phyloP scores from a whole-genome alignment of 2,113 vertebrate species.

The Mesitornis unicolor region DNA sequence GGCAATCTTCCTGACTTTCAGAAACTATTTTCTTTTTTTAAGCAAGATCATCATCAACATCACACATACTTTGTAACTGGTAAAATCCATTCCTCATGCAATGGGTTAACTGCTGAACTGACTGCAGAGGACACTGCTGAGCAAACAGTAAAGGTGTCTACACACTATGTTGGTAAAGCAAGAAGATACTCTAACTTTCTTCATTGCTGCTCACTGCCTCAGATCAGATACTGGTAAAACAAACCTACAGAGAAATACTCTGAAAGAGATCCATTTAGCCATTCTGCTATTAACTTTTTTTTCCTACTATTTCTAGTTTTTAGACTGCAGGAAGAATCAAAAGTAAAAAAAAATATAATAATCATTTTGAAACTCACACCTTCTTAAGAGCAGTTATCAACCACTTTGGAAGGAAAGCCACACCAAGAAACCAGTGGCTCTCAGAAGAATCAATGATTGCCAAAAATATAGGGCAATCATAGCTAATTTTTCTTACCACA shows the following conservation, averaged over 20 bases:
- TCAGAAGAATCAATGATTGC: not conserved
- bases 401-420: not conserved
- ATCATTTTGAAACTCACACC: fast-evolving
- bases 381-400: not conserved
- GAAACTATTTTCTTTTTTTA: not conserved
- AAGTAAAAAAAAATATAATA: not conserved
- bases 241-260: not conserved
- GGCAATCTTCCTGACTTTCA: not conserved
- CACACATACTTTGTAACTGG: not conserved
- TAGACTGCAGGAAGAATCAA: not conserved
- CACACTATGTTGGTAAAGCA: not conserved
- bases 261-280: not conserved
- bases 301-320: not conserved
- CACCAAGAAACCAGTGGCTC: not conserved
- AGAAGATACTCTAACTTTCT: not conserved
- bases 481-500: not conserved
- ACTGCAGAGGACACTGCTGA: not conserved
- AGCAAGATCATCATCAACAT: not conserved
- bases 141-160: not conserved
- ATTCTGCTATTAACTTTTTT: not conserved
- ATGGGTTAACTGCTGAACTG: not conserved
- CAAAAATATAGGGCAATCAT: not conserved
- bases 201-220: not conserved
- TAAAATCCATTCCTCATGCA: not conserved
- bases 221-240: not conserved